These are phyloP conservation scores for Myiozetetes cayanensis DNA, from an alignment of 2,113 vertebrate genomes.

Conservation along the genomic window DNA sequence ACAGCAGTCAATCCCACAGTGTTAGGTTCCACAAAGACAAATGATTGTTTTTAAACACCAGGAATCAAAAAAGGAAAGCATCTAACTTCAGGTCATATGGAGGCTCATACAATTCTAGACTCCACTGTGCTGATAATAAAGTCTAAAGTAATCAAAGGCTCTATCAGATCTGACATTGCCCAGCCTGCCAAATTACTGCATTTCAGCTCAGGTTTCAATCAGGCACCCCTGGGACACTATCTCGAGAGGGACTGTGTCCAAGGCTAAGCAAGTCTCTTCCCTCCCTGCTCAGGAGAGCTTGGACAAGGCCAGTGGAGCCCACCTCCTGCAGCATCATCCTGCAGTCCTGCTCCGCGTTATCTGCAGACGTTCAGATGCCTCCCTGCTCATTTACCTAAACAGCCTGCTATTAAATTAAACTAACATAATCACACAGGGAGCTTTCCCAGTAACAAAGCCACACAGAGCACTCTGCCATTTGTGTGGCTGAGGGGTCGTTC, in stretches of 20 bases:
- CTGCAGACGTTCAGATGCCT: background rate
- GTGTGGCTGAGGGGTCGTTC: background rate
- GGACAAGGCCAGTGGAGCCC: background rate
- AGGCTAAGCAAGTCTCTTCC: background rate
- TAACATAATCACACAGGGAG: conserved; percentile 9
- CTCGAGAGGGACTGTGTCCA: background rate
- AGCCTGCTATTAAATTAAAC: conserved; percentile 45
- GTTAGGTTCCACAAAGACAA: background rate
- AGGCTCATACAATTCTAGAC: background rate
- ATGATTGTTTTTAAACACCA: background rate
- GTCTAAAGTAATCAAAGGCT: background rate
- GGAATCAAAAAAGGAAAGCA: background rate
- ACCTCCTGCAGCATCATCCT: background rate
- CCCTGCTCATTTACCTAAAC: conserved; percentile 48
- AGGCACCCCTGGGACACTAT: background rate
- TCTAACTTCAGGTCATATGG: background rate
- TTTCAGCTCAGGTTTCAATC: background rate
- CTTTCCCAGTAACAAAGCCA: background rate
- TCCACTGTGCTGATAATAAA: background rate
- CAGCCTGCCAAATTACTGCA: background rate
- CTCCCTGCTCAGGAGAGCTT: background rate
- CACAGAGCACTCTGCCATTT: background rate
- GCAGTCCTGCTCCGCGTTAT: background rate
- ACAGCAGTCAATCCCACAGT: background rate
- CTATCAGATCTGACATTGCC: background rate